A percentile compares a stretch with the other conserved stretches of the same genome.
phyloP scores from a whole-genome alignment of 1,140 invertebrate species.

The Zaprionus gabonicus region DNA sequence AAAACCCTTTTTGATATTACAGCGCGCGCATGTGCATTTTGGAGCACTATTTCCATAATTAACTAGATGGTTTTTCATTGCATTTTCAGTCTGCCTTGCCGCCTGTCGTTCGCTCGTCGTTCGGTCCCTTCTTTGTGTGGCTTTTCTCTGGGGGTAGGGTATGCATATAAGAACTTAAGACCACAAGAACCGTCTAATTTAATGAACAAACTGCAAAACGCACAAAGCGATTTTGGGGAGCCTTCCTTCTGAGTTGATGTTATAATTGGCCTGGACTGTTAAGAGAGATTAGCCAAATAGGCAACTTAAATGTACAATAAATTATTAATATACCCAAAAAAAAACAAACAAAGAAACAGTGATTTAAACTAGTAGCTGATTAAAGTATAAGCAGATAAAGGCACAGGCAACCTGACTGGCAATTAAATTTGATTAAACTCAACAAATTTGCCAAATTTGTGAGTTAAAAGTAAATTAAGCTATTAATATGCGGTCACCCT shows the following conservation, averaged over 20 bases:
- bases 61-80: slow-evolving; percentile 74
- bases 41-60: slow-evolving; percentile 75
- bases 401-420: too few species aligned
- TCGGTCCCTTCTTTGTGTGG: slow-evolving; percentile 10
- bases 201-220: slow-evolving; percentile 5
- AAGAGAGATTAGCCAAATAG: not conserved
- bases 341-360: not conserved
- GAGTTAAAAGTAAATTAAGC: too few species aligned
- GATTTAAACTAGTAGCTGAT: too few species aligned
- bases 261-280: not conserved
- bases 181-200: slow-evolving; percentile 7
- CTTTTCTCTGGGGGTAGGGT: not conserved
- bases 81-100: slow-evolving; percentile 36
- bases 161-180: slow-evolving; percentile 1
- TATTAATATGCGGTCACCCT: not conserved
- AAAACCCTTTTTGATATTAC: not conserved
- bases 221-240: not conserved
- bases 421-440: too few species aligned
- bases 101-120: slow-evolving; percentile 8
- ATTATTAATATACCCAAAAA: not conserved
- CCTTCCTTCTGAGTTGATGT: not conserved
- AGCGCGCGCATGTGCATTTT: slow-evolving; percentile 65
- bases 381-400: too few species aligned
- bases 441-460: too few species aligned
- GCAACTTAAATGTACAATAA: not conserved